phyloP scores from a whole-genome alignment of 2,797 vertebrate species.

The Tympanoctomys barrerae region DNA sequence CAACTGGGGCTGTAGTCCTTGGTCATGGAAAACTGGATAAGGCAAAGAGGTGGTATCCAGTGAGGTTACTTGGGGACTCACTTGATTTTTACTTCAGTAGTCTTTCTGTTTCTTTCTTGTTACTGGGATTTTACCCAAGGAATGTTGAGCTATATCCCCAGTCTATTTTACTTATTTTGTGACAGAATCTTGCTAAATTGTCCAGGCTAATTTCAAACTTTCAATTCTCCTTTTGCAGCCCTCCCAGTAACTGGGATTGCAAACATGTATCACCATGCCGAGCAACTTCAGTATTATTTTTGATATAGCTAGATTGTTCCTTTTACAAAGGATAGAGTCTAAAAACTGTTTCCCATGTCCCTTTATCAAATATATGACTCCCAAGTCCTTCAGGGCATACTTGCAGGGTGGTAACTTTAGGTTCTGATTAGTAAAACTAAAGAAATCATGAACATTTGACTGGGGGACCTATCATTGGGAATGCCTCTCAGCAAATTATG shows the following conservation, averaged over 20 bases:
- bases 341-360: background rate
- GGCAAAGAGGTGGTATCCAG: background rate
- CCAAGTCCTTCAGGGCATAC: background rate
- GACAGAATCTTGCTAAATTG: background rate
- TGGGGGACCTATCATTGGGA: background rate
- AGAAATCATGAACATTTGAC: background rate
- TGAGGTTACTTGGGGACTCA: background rate
- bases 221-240: background rate
- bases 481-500: background rate
- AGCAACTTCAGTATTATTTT: conserved; percentile 4
- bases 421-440: background rate
- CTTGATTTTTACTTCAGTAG: background rate
- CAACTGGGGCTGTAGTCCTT: background rate
- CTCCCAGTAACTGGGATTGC: background rate
- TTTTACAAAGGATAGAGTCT: background rate
- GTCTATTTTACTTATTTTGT: background rate
- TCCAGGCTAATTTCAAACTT: background rate
- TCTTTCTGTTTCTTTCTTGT: background rate
- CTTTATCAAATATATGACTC: background rate
- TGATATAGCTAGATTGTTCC: background rate
- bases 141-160: background rate
- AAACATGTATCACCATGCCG: background rate
- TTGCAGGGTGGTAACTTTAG: background rate
- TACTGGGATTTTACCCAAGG: background rate
- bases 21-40: background rate